These are phyloP conservation scores for Aleiodes sp. DNA, from an alignment of 1,140 invertebrate species.

Conservation along the genomic window DNA sequence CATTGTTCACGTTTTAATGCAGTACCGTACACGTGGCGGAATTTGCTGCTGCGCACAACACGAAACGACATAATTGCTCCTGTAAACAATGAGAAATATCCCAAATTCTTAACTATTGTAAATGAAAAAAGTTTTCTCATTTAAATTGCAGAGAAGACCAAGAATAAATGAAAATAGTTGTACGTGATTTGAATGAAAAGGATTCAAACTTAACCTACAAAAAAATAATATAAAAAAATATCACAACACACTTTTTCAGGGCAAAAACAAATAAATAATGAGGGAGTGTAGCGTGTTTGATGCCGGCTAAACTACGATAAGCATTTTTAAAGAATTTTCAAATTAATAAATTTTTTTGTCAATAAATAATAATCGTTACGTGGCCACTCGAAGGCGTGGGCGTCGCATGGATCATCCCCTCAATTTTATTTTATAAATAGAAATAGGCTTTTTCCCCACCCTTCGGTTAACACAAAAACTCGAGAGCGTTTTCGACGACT, in stretches of 20 bases:
- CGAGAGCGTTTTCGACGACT: not conserved
- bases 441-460: constrained; percentile 12
- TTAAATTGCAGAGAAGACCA: not conserved
- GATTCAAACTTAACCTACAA: constrained; percentile 33
- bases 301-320: constrained; percentile 26
- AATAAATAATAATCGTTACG: constrained; percentile 47
- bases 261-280: constrained; percentile 9
- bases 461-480: not conserved
- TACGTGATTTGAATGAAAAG: not conserved
- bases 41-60: constrained; percentile 95
- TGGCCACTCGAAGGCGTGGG: constrained; percentile 54
- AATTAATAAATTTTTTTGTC: constrained; percentile 9
- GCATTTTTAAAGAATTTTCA: not conserved
- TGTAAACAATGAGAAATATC: constrained; percentile 30
- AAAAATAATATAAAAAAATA: constrained; percentile 3
- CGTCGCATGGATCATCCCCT: constrained; percentile 61
- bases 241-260: not conserved
- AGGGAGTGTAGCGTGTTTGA: not conserved
- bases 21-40: constrained; percentile 98
- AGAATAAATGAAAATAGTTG: constrained; percentile 24
- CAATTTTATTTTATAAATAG: constrained; percentile 54
- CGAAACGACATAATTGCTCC: constrained; percentile 86
- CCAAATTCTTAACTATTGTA: not conserved
- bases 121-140: not conserved
- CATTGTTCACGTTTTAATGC: constrained; percentile 96